Evolutionary conservation across 2,797 vertebrate species (phyloP).

Genomic region (Tangara arthus): DNA sequence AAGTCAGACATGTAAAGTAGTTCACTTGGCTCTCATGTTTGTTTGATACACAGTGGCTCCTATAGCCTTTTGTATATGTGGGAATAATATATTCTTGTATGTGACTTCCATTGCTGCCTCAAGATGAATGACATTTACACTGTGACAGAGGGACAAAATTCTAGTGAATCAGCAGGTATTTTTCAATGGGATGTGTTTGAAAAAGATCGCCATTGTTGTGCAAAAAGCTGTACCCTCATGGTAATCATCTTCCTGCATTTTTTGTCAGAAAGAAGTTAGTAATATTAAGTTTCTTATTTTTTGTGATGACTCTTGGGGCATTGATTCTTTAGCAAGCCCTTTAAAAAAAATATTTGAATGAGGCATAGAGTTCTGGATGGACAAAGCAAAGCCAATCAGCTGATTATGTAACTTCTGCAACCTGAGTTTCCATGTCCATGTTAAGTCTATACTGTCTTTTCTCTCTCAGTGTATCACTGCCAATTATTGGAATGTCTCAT

Average conservation of each 20-base stretch:
- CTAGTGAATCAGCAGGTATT: not conserved
- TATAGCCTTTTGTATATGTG: not conserved
- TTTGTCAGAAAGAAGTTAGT: not conserved
- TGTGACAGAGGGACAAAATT: not conserved
- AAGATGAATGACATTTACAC: not conserved
- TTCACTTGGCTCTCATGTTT: not conserved
- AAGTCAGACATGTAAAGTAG: not conserved
- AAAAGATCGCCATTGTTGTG: not conserved
- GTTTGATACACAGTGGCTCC: not conserved
- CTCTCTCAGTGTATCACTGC: constrained; percentile 93
- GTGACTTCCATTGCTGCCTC: not conserved
- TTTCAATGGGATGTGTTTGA: not conserved
- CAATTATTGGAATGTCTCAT: constrained; percentile 98
- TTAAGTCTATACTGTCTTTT: constrained; percentile 61
- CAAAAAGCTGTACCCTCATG: not conserved
- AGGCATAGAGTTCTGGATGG: not conserved
- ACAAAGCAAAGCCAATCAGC: not conserved
- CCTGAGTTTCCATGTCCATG: constrained; percentile 7
- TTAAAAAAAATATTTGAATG: not conserved
- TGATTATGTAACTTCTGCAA: not conserved
- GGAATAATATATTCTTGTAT: not conserved
- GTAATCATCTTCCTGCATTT: not conserved
- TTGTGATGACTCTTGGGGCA: not conserved
- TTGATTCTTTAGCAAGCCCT: not conserved
- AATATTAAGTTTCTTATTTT: not conserved